These are phyloP conservation scores for Pristionchus pacificus DNA, from an alignment of 1,140 invertebrate species.

Conservation along the genomic window DNA sequence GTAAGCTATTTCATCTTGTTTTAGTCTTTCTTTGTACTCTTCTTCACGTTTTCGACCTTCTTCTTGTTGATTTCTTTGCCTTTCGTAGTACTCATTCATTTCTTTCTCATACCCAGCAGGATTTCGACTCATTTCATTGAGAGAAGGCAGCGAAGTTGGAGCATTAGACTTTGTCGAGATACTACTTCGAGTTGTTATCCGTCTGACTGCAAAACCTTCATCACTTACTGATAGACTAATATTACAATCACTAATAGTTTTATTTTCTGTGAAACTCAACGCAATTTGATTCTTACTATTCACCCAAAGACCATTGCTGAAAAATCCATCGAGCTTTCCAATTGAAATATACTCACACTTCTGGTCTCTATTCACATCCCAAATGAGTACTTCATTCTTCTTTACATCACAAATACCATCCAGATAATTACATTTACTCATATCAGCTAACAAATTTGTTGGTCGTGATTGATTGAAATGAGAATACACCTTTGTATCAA, in stretches of 20 bases:
- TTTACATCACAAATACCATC: conserved; percentile 31
- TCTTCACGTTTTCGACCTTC: not conserved
- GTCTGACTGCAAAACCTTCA: conserved; percentile 32
- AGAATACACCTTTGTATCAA: conserved; percentile 33
- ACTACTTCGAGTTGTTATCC: conserved; percentile 1
- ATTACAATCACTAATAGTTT: conserved; percentile 29
- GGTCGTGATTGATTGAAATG: conserved; percentile 30
- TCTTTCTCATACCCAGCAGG: not conserved
- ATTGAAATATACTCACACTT: conserved; percentile 16
- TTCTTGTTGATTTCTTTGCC: conserved; percentile 4
- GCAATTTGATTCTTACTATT: conserved; percentile 18
- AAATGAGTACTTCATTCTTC: conserved; percentile 33
- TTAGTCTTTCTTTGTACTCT: not conserved
- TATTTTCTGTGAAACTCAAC: conserved; percentile 10
- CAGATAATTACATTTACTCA: conserved; percentile 35
- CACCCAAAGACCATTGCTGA: conserved; percentile 14
- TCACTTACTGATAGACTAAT: conserved; percentile 25
- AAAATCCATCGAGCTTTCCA: conserved; percentile 14
- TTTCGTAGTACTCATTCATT: conserved; percentile 1
- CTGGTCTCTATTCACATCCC: conserved; percentile 34
- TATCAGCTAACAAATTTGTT: conserved; percentile 22
- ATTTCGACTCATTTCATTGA: not conserved
- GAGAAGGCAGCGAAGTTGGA: no score
- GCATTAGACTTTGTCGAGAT: conserved; percentile 4
- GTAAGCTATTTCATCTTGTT: not conserved